Percentiles rank a stretch among this genome's conserved stretches.
Evolutionary conservation across 2,113 vertebrate genomes (phyloP).

Genomic region (Periophthalmodon schlosseri): DNA sequence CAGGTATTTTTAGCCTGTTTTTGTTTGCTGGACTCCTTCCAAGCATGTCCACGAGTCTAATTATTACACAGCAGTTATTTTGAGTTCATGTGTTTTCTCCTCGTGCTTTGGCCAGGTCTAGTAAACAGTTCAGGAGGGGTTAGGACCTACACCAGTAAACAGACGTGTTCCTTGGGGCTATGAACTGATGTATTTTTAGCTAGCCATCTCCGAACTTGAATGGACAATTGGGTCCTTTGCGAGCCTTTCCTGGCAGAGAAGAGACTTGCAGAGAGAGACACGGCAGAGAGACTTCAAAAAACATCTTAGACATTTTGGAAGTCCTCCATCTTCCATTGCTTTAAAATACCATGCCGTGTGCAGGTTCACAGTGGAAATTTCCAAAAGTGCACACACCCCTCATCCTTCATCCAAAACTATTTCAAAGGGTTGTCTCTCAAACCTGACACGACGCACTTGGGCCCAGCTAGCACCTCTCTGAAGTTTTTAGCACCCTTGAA

Average conservation of each 20-base stretch:
- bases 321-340: conserved; percentile 67
- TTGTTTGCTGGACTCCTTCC: conserved; percentile 68
- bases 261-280: conserved; percentile 46
- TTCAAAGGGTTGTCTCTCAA: conserved; percentile 31
- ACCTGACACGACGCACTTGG: conserved; percentile 33
- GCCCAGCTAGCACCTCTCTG: conserved; percentile 71
- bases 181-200: conserved; percentile 76
- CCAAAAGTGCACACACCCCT: conserved; percentile 55
- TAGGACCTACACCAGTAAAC: conserved; percentile 68
- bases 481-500: conserved; percentile 71
- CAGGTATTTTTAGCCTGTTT: conserved; percentile 76
- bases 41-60: conserved; percentile 58
- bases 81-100: conserved; percentile 60
- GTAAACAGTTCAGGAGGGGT: conserved; percentile 76
- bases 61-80: conserved; percentile 76
- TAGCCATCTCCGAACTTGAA: conserved; percentile 60
- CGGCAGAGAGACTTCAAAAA: conserved; percentile 51
- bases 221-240: conserved; percentile 76
- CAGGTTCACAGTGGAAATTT: conserved; percentile 77
- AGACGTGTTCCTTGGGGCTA: conserved; percentile 66
- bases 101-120: conserved; percentile 43
- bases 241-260: conserved; percentile 67
- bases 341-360: conserved; percentile 33
- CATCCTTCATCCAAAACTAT: conserved; percentile 22
- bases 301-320: conserved; percentile 64